Percentiles rank a stretch among this genome's conserved stretches.
phyloP scores from a whole-genome alignment of 1,140 invertebrate genomes.

The Drosophila elegans region DNA sequence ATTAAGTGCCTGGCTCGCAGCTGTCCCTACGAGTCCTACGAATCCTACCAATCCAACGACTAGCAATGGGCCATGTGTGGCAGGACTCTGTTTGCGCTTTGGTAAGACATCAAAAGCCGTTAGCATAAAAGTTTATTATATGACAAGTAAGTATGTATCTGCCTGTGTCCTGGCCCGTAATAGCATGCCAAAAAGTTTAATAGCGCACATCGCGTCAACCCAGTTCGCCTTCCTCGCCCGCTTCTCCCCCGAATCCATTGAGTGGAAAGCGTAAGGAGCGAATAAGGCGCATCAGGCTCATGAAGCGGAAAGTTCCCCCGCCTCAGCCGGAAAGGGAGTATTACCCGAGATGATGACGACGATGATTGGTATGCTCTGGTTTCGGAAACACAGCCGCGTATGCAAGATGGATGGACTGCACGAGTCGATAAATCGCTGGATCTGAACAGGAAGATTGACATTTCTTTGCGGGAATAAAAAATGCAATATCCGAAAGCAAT shows the following conservation, averaged over 20 bases:
- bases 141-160: constrained; percentile 70
- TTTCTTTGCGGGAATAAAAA: neutral
- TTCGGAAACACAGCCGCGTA: neutral
- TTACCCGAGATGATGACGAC: constrained; percentile 36
- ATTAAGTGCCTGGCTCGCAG: constrained; percentile 60
- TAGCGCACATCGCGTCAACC: constrained; percentile 70
- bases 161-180: constrained; percentile 34
- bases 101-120: constrained; percentile 74
- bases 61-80: constrained; percentile 56
- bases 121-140: constrained; percentile 83
- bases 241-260: constrained; percentile 46
- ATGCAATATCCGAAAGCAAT: neutral
- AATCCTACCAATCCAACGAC: constrained; percentile 1
- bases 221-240: neutral
- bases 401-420: constrained; percentile 38
- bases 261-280: constrained; percentile 73
- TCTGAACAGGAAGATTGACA: constrained; percentile 15
- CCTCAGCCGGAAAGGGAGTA: constrained; percentile 19
- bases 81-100: constrained; percentile 44
- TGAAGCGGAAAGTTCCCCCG: constrained; percentile 64
- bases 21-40: constrained; percentile 10
- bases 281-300: constrained; percentile 57
- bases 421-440: constrained; percentile 2
- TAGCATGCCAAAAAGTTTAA: constrained; percentile 81
- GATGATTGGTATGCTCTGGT: constrained; percentile 40